Percentiles rank a stretch among this genome's conserved stretches.
Evolutionary conservation across 2,797 vertebrate species (phyloP).

Genomic region (Paratrypauchen microcephalus): DNA sequence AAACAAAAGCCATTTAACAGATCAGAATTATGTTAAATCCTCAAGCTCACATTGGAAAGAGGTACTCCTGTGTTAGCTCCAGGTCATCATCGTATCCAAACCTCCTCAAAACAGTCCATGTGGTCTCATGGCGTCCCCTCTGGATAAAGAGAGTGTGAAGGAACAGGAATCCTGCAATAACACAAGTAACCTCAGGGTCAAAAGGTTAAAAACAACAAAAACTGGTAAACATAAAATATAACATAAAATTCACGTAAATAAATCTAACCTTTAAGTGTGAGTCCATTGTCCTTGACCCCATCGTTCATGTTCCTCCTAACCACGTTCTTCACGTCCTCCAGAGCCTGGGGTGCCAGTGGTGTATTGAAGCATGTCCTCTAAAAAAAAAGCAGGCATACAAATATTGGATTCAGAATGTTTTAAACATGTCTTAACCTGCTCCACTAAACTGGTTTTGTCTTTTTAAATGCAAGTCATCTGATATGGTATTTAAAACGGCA

Average conservation of each 20-base stretch:
- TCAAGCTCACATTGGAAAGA: conserved; percentile 78
- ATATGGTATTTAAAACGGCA: not conserved
- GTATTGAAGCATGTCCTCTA: conserved; percentile 97
- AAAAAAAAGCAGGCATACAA: not conserved
- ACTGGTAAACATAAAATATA: not conserved
- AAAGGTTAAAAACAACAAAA: not conserved
- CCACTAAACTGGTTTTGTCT: not conserved
- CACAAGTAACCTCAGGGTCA: not conserved
- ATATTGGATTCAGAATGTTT: not conserved
- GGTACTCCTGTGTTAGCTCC: conserved; percentile 94
- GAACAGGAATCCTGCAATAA: conserved; percentile 90
- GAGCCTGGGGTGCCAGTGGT: conserved; percentile 91
- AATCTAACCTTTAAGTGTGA: conserved; percentile 89
- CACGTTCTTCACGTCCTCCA: conserved; percentile 98
- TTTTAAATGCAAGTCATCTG: not conserved
- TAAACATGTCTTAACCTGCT: conserved; percentile 13
- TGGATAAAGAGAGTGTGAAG: conserved; percentile 98
- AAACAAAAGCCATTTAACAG: not conserved
- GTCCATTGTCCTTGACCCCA: conserved; percentile 90
- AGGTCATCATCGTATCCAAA: conserved; percentile 97
- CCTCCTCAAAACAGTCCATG: conserved; percentile 94
- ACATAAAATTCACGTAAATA: no score
- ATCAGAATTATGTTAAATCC: not conserved
- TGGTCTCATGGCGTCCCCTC: conserved; percentile 96
- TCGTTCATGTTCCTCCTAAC: conserved; percentile 93